Evolutionary conservation across 92 coral and sea anemone species (phyloP), one percentile per base, ranked within the genome.

Genomic region (Desmophyllum pertusum): DNA sequence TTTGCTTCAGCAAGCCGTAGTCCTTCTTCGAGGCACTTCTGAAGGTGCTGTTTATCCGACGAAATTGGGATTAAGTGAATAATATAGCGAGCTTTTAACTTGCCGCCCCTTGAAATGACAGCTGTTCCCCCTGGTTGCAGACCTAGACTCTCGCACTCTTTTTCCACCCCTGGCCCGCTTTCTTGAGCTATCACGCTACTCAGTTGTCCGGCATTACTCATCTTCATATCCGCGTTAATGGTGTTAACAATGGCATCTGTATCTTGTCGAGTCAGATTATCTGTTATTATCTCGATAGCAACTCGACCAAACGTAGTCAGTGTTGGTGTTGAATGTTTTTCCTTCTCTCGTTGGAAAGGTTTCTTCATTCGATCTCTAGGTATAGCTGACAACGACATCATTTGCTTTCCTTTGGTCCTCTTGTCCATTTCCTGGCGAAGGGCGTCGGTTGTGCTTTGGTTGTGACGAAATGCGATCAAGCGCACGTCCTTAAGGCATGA

Each of bases 341-440:
- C 80, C 23, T 55, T 73, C 62, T 87, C 84, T 33, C 50, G 86
- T 41, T 86, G 90, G 73, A 92, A 92, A 9, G 89, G 67, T 27
- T 67, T 50, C 23, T 85, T 70, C 92, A 92, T 88, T 10, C 41
- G 36, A 29, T 5, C 14, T 50, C 79, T 67, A 62, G 83, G 86
- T 36, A 92, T 83, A 6, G 89, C 91, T n/a, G n/a, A n/a, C n/a
- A 37, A 69, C 48, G 48, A 7, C 10, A 43, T 7, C 10, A 14
- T 14, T 43, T 3, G 48, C 48, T 43, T 43, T 69, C n/a, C 46
- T 69, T 18, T 10, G 1, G 23, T 33, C 7, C 30, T 38, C 13
- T n/a, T 69, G 25, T 35, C 21, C 18, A 69, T 36, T 40, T 31
- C 46, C 23, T 31, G 74, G 9, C 48, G 46, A 33, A 69, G 3